A percentile compares a stretch with the other conserved stretches of the same genome.
These are phyloP conservation scores for Anhinga anhinga DNA, from an alignment of 2,113 vertebrate species.

Conservation along the genomic window DNA sequence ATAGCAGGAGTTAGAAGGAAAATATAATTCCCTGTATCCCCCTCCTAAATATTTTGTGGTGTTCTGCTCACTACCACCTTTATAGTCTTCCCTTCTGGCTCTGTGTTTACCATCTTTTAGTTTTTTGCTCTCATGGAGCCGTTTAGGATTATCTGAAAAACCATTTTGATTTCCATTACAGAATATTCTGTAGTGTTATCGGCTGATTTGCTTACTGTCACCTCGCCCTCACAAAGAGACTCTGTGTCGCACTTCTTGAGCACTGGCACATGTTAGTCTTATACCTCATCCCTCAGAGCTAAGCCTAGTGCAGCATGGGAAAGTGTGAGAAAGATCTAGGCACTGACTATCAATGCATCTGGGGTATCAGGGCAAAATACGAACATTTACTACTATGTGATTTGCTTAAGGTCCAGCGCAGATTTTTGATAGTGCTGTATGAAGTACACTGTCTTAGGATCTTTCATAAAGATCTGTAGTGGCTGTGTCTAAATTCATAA, in stretches of 20 bases:
- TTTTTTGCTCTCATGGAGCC: background rate
- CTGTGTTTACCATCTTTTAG: background rate
- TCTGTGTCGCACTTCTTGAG: background rate
- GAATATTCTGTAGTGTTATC: background rate
- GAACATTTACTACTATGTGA: rapidly evolving
- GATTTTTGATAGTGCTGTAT: background rate
- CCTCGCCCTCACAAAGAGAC: background rate
- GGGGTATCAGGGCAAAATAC: background rate
- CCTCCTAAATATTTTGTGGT: background rate
- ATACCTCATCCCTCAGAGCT: background rate
- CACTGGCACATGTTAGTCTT: background rate
- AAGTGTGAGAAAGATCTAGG: background rate
- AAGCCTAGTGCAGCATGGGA: background rate
- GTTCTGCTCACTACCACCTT: rapidly evolving
- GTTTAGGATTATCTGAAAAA: background rate
- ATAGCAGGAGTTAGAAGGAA: background rate
- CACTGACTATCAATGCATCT: background rate
- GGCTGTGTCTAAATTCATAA: background rate
- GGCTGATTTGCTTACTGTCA: background rate
- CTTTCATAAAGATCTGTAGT: background rate
- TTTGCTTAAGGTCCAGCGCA: background rate
- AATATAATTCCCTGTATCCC: background rate
- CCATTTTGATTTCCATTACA: background rate
- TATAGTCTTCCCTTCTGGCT: background rate
- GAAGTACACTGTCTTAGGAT: background rate